A percentile compares a stretch with the other conserved stretches of the same genome.
These are phyloP conservation scores for Trinorchestia longiramus DNA, from an alignment of 1,140 invertebrate species.

Conservation along the genomic window DNA sequence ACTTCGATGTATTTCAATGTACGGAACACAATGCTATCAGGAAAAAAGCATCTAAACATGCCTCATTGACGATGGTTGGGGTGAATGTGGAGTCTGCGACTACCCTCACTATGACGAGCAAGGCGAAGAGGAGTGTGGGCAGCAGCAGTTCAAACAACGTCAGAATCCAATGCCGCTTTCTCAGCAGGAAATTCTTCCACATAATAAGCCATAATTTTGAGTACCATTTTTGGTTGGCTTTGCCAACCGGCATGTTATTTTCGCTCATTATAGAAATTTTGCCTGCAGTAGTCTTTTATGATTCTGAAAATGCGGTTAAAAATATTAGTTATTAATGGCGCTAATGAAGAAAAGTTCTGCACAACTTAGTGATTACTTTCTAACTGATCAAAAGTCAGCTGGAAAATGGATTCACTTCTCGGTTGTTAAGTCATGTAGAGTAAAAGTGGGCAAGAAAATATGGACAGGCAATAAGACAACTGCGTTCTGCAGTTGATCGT, in stretches of 20 bases:
- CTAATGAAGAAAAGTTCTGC: too few relatives aligned
- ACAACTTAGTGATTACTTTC: too few relatives aligned
- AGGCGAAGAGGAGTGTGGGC: conserved; percentile 65
- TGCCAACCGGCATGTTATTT: neutral
- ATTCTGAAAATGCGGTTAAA: neutral
- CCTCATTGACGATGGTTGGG: neutral
- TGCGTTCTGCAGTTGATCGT: too few relatives aligned
- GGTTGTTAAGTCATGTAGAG: too few relatives aligned
- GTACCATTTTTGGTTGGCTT: conserved; percentile 46
- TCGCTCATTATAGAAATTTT: neutral
- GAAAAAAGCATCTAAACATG: too few relatives aligned
- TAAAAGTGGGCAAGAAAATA: too few relatives aligned
- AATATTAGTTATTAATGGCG: neutral
- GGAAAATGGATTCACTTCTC: too few relatives aligned
- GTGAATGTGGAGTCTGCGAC: conserved; percentile 58
- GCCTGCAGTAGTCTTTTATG: neutral
- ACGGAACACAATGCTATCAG: too few relatives aligned
- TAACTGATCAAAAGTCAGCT: too few relatives aligned
- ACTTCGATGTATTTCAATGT: too few relatives aligned
- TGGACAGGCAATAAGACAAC: too few relatives aligned
- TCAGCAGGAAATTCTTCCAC: conserved; percentile 71
- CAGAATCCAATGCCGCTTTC: conserved; percentile 70
- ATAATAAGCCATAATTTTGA: conserved; percentile 67
- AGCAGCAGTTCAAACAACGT: conserved; percentile 70
- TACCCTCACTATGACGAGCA: conserved; percentile 60